Base-by-base conservation (phyloP, 1,140 invertebrate species). In the Uloborus diversus region DNA sequence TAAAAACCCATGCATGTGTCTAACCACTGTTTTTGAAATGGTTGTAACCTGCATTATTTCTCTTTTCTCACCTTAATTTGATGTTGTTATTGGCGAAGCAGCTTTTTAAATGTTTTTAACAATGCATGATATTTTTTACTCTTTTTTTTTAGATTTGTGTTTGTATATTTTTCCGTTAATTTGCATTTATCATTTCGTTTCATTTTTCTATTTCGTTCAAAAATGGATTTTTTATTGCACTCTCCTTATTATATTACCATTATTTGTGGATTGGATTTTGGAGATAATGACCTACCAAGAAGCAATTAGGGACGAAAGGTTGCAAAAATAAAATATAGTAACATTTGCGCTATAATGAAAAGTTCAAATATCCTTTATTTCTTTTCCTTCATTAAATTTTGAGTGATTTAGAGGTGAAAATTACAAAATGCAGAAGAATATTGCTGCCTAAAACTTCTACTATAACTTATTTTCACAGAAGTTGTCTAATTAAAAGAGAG, bases 61-160 rank as follows among this genome's bases (percentile, higher is more conserved):
- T 20, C 4, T 80, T n/a, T 71, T 80, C 57, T 57, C 79, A 35
- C 79, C 79, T 33, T 80, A n/a, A 69, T 37, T 42, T 78, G n/a
- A 42, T 35, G 11, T 7, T 62, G 13, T 23, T 7, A 20, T 14
- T 14, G n/a, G 51, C n/a, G 20, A 14, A n/a, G 5, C 25, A 23
- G n/a, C n/a, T 53, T 7, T 7, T 53, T 53, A 53, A 2, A 37
- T 59, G 28, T 73, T 11, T 73, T 14, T n/a, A n/a, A 33, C 11
- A 25, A 11, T 57, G 23, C 35, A 20, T 32, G 32, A 9, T 35
- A 5, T 25, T 33, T 13, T 35, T 56, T 35, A 20, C 25, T 33
- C 3, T 7, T 56, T 5, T 56, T 25, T n/a, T 13, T 56, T 57
- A 33, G 27, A 33, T 13, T 25, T 69, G 13, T 53, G 37, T 42